Evolutionary conservation across 2,888 invertebrate genomes (phyloP), one percentile per base, ranked within the genome.

Genomic region (Drosophila merina): DNA sequence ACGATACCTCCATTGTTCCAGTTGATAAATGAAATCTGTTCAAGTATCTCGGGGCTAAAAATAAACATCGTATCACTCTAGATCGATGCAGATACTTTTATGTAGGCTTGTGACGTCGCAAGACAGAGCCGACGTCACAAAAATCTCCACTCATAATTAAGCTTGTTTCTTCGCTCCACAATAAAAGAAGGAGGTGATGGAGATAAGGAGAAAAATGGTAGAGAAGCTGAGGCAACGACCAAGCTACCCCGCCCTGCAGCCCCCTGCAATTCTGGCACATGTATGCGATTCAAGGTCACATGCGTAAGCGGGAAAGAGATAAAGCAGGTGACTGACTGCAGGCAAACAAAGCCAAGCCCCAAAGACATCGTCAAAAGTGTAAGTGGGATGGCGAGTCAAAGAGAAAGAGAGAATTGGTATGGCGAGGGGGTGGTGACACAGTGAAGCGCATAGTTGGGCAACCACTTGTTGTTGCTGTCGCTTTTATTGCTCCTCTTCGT

Each of bases 401-500:
- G 26, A 50, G 44, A 10, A 30, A 12, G 25, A 25, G 42, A 57
- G 47, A 10, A 12, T n/a, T 1, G 20, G 10, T 28, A 40, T 36
- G 33, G 25, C 42, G 20, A 49, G 68, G 75, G 62, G 62, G 64
- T 64, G 55, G 75, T 67, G 75, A 66, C 62, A 70, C 77, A 69
- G 77, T 71, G 76, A 74, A 76, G 60, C 64, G 72, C 77, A 62
- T 72, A 83, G 81, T 81, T 81, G 75, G 77, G 81, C 75, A 81
- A 81, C 86, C 81, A 80, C 87, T 86, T 81, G 80, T 77, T 82
- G 79, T 84, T 63, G 69, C 70, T 70, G 54, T 50, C 49, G 42
- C 38, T 58, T 44, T 57, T 75, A 52, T 62, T 70, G 56, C 62
- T 71, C 45, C 63, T 73, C 57, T 67, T 69, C 75, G 33, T 57